phyloP scores from a whole-genome alignment of 2,888 invertebrate species.

The Cheilosia vernalis region DNA sequence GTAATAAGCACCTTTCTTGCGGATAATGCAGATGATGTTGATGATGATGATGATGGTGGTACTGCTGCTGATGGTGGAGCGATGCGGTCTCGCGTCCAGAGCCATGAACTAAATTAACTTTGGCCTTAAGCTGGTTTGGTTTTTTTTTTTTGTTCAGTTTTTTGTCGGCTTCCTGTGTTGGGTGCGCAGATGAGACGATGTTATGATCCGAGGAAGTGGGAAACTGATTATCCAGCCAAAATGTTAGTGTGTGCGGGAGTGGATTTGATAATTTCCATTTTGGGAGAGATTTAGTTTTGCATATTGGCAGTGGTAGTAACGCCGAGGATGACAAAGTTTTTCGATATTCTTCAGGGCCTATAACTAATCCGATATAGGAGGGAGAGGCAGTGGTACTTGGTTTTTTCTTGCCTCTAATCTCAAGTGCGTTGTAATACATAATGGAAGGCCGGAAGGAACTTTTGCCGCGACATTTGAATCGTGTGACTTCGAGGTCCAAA shows the following conservation, averaged over 20 bases:
- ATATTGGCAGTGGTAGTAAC: conserved; percentile 47
- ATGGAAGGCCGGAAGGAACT: not conserved
- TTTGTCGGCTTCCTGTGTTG: conserved; percentile 47
- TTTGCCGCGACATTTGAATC: too few species aligned
- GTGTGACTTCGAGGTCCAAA: not conserved
- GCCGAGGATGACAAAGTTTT: conserved; percentile 61
- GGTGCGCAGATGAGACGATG: conserved; percentile 41
- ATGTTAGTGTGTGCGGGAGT: conserved; percentile 44
- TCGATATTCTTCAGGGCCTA: conserved; percentile 48
- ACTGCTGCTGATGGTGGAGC: conserved; percentile 9
- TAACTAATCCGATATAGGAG: conserved; percentile 24
- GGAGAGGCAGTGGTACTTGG: not conserved
- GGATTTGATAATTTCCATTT: conserved; percentile 67
- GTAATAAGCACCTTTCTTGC: conserved; percentile 74
- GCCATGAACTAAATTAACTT: conserved; percentile 71
- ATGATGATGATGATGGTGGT: conserved; percentile 49
- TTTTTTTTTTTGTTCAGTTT: conserved; percentile 1
- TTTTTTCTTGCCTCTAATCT: conserved; percentile 25
- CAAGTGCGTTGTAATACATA: conserved; percentile 21
- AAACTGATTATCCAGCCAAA: conserved; percentile 66
- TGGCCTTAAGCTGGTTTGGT: conserved; percentile 61
- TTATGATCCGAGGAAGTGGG: conserved; percentile 60
- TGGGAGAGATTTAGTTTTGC: conserved; percentile 58
- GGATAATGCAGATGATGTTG: conserved; percentile 73
- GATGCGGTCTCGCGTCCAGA: conserved; percentile 33